Percentiles rank a stretch among this genome's conserved stretches.
Conservation (phyloP, 2,113 vertebrate genomes). For the Mobula hypostoma region DNA sequence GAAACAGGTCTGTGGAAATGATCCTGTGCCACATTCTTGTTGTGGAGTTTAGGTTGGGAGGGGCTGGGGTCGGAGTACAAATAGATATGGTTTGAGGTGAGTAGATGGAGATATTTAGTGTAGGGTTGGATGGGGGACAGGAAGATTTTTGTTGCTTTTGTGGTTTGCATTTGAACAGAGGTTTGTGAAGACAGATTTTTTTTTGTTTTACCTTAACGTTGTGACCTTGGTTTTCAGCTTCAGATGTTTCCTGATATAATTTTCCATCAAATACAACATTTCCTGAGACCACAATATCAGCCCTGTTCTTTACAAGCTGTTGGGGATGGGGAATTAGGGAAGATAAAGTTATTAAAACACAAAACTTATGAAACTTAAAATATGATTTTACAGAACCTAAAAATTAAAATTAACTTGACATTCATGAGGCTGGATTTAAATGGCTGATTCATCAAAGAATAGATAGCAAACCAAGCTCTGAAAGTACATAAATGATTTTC, state of each 20-base stretch:
- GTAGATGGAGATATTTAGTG: too few species aligned
- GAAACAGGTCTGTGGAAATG: too few species aligned
- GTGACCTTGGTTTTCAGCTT: not conserved
- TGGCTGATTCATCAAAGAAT: not conserved
- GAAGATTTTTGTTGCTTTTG: too few species aligned
- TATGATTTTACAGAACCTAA: not conserved
- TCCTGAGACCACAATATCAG: conserved; percentile 12
- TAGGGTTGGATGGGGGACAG: too few species aligned
- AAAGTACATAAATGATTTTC: too few species aligned
- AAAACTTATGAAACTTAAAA: not conserved
- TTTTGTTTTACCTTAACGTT: not conserved
- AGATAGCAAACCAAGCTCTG: not conserved
- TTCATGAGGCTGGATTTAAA: not conserved
- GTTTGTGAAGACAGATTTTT: not conserved
- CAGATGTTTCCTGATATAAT: not conserved
- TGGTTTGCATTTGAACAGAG: not conserved
- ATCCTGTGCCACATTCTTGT: too few species aligned
- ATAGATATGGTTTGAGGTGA: too few species aligned
- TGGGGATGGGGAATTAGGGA: not conserved
- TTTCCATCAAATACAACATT: not conserved
- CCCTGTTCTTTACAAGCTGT: not conserved
- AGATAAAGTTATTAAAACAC: not conserved
- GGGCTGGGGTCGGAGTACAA: too few species aligned
- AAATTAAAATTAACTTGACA: not conserved
- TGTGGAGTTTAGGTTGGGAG: too few species aligned